Percentiles rank a stretch among this genome's conserved stretches.
These are phyloP conservation scores for Oreochromis niloticus DNA, from an alignment of 2,113 vertebrate species.

Conservation along the genomic window DNA sequence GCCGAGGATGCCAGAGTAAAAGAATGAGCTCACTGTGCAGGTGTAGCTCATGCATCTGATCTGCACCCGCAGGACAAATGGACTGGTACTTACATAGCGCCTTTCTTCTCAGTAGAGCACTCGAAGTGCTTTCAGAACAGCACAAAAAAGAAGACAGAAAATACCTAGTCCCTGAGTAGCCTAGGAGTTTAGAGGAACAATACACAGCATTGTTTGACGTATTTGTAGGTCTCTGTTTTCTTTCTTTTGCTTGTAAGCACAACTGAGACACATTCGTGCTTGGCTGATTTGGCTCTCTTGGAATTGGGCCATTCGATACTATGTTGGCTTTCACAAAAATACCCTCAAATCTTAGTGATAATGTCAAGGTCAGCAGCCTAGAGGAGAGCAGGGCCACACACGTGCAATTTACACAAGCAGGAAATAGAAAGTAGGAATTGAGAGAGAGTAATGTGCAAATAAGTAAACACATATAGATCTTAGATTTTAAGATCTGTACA, in stretches of 20 bases:
- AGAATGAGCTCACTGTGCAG: not conserved
- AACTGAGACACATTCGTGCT: not conserved
- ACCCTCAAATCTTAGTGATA: not conserved
- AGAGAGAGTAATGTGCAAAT: not conserved
- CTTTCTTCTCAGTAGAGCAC: not conserved
- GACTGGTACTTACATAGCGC: not conserved
- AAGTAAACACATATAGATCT: not conserved
- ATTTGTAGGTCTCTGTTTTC: not conserved
- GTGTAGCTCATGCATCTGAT: not conserved
- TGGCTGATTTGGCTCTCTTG: not conserved
- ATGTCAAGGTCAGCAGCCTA: not conserved
- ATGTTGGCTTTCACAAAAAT: not conserved
- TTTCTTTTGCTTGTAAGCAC: not conserved
- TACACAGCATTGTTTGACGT: not conserved
- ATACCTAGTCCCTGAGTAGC: not conserved
- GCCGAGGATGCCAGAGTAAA: not conserved
- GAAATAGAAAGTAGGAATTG: not conserved
- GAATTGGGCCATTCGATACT: not conserved
- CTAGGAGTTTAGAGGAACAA: not conserved
- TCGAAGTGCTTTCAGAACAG: not conserved
- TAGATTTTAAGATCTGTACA: not conserved
- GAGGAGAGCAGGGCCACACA: not conserved
- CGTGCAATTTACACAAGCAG: not conserved
- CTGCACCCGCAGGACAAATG: not conserved
- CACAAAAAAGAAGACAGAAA: not conserved